phyloP scores from a whole-genome alignment of 2,797 vertebrate species.

The Dipus sagitta region DNA sequence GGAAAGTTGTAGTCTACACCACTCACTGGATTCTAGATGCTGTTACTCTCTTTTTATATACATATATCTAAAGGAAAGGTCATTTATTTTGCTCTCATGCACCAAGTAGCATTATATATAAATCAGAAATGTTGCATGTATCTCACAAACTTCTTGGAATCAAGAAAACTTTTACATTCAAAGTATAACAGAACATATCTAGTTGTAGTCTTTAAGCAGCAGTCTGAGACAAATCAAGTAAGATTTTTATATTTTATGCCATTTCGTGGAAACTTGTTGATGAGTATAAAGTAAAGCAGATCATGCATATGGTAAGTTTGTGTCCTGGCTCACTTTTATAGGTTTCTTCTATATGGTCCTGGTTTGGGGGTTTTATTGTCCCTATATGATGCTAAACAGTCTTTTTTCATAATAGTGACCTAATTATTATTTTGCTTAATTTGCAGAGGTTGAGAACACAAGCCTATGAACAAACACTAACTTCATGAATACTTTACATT shows the following conservation, averaged over 20 bases:
- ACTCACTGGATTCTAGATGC: not conserved
- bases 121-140: constrained; percentile 2
- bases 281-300: constrained; percentile 44
- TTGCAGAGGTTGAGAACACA: not conserved
- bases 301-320: not conserved
- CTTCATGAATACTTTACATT: not conserved
- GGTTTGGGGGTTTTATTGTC: not conserved
- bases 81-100: not conserved
- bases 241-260: not conserved
- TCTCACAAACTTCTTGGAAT: constrained; percentile 2
- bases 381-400: not conserved
- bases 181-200: constrained; percentile 20
- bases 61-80: not conserved
- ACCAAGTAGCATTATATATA: not conserved
- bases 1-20: not conserved
- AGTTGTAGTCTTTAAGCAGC: not conserved
- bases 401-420: constrained; percentile 15
- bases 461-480: not conserved
- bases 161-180: not conserved
- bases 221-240: constrained; percentile 25
- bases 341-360: not conserved
- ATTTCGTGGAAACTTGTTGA: constrained; percentile 50
- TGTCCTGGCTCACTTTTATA: constrained; percentile 5
- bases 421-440: constrained; percentile 32
- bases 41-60: not conserved